Conservation (phyloP, 1,140 invertebrate species). For the Sinella curviseta region DNA sequence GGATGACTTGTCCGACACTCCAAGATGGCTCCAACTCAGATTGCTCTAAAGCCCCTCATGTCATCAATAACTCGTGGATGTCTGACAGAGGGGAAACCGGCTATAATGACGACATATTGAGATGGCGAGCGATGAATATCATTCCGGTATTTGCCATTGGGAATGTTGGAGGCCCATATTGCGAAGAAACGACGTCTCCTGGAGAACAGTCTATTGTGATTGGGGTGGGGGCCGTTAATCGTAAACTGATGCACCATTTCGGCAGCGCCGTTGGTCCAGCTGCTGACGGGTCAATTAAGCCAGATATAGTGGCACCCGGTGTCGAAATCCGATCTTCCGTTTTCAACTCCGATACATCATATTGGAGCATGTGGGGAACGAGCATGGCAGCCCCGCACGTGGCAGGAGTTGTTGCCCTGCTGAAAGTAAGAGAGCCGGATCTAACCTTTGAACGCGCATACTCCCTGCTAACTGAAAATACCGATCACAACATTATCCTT, state of each 20-base stretch:
- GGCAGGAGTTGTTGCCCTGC: background rate
- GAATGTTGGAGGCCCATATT: background rate
- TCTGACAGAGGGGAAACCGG: too few species aligned
- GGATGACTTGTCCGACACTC: constrained; percentile 20
- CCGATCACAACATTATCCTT: too few species aligned
- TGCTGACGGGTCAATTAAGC: background rate
- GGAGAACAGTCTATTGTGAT: constrained; percentile 33
- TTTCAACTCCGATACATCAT: background rate
- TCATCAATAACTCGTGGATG: constrained; percentile 33
- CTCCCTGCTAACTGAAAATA: background rate
- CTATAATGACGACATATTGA: too few species aligned
- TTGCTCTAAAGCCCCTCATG: constrained; percentile 29
- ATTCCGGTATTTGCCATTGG: background rate
- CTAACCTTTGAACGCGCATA: background rate
- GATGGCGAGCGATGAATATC: background rate
- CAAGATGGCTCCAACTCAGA: background rate
- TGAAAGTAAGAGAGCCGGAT: background rate
- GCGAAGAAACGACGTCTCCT: constrained; percentile 20
- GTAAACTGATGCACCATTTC: background rate
- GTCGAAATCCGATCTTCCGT: constrained; percentile 5
- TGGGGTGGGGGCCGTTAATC: constrained; percentile 30
- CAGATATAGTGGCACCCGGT: constrained; percentile 30
- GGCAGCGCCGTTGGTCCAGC: constrained; percentile 17
- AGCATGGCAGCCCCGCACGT: constrained; percentile 5
- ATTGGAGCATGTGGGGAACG: constrained; percentile 12